Conservation (phyloP, 2,797 vertebrate species). For the Siniperca scherzeri region DNA sequence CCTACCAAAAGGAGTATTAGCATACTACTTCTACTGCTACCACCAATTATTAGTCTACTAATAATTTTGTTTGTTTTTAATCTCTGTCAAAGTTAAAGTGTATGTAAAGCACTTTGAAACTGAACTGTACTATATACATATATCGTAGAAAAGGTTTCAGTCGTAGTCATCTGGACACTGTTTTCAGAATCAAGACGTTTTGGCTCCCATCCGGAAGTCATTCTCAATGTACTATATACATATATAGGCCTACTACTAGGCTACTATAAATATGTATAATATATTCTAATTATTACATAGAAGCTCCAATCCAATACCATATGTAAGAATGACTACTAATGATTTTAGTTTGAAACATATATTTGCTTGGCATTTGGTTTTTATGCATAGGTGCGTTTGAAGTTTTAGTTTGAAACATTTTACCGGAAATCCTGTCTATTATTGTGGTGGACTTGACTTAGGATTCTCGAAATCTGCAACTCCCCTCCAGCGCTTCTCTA, state of each 20-base stretch:
- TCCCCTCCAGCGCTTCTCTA: neutral
- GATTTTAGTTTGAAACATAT: too few relatives aligned
- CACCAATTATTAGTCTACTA: neutral
- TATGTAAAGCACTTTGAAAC: neutral
- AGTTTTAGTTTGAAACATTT: slow-evolving; percentile 40
- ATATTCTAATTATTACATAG: too few relatives aligned
- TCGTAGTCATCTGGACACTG: too few relatives aligned
- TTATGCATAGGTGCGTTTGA: fast-evolving
- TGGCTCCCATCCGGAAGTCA: too few relatives aligned
- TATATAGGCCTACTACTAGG: neutral
- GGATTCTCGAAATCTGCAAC: neutral
- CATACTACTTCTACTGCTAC: neutral
- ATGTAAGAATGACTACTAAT: neutral
- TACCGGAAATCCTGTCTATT: neutral
- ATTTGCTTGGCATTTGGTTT: neutral
- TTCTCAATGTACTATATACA: too few relatives aligned
- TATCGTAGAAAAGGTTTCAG: too few relatives aligned
- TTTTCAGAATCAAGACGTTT: too few relatives aligned
- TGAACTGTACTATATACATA: too few relatives aligned
- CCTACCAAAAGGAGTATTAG: neutral
- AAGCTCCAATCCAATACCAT: neutral
- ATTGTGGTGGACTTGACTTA: neutral
- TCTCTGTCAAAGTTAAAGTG: neutral
- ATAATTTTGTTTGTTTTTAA: neutral
- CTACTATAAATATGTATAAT: neutral